Percentiles rank a stretch among this genome's conserved stretches.
These are phyloP conservation scores for Fundulus diaphanus DNA, from an alignment of 2,797 vertebrate genomes.

Conservation along the genomic window DNA sequence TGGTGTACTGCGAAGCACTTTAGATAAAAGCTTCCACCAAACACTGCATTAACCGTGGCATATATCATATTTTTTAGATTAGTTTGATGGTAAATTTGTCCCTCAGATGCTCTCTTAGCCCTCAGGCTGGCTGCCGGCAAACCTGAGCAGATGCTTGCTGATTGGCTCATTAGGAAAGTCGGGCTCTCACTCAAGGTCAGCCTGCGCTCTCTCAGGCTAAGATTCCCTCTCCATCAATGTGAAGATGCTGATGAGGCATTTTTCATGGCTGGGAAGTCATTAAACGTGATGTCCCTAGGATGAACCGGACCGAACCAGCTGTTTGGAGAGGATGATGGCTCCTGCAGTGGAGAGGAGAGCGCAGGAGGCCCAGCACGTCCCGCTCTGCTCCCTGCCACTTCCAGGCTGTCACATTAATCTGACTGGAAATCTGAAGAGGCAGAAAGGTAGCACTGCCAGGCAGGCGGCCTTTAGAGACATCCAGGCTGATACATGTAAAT, in stretches of 20 bases:
- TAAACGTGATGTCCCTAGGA: conserved; percentile 35
- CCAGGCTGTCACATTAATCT: conserved; percentile 22
- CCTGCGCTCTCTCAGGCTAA: conserved; percentile 33
- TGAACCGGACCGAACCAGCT: conserved; percentile 48
- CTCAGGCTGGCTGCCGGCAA: conserved; percentile 17
- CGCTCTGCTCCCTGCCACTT: conserved; percentile 9
- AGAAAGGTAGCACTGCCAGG: not conserved
- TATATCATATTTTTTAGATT: conserved; percentile 20
- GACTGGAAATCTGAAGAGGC: conserved; percentile 39
- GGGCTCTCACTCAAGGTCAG: conserved; percentile 59
- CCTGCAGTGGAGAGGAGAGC: conserved; percentile 28
- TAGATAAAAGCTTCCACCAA: conserved; percentile 32
- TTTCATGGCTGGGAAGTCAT: conserved; percentile 48
- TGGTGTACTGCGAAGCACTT: conserved; percentile 21
- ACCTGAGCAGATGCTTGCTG: conserved; percentile 24
- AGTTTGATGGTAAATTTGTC: conserved; percentile 18
- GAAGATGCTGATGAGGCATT: conserved; percentile 59
- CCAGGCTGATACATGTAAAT: not conserved
- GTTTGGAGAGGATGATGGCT: conserved; percentile 36
- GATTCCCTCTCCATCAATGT: conserved; percentile 32
- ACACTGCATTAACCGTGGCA: conserved; percentile 33
- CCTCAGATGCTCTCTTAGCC: not conserved
- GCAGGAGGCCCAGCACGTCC: conserved; percentile 44
- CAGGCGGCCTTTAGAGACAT: not conserved
- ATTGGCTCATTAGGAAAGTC: conserved; percentile 50